Percentiles rank a stretch among this genome's conserved stretches.
phyloP scores from a whole-genome alignment of 1,140 invertebrate species.

The Leptopilina clavipes region DNA sequence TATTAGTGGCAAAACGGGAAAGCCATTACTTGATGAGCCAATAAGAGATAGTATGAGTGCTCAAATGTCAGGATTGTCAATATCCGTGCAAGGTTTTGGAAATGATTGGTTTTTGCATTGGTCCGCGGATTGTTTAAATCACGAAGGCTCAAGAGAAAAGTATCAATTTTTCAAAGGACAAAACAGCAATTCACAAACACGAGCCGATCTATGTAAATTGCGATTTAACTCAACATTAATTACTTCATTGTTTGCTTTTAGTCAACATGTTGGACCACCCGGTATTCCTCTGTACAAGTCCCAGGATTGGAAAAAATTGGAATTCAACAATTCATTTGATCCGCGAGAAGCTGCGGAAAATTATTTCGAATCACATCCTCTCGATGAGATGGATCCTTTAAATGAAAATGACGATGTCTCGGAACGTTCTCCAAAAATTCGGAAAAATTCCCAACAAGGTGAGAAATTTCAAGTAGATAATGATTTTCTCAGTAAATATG shows the following conservation, averaged over 20 bases:
- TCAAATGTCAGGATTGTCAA: slow-evolving; percentile 80
- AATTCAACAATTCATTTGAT: slow-evolving; percentile 72
- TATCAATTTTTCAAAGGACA: slow-evolving; percentile 75
- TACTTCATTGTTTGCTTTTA: slow-evolving; percentile 82
- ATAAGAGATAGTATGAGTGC: slow-evolving; percentile 82
- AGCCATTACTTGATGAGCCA: slow-evolving; percentile 78
- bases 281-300: slow-evolving; percentile 77
- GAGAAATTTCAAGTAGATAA: slow-evolving; percentile 43
- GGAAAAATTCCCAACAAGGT: slow-evolving; percentile 40
- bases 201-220: slow-evolving; percentile 82
- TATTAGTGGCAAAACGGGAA: slow-evolving; percentile 81
- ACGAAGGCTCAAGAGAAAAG: slow-evolving; percentile 69
- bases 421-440: slow-evolving; percentile 47
- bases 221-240: slow-evolving; percentile 82
- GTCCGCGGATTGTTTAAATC: slow-evolving; percentile 80
- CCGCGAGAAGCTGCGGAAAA: slow-evolving; percentile 67
- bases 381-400: slow-evolving; percentile 39
- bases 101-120: slow-evolving; percentile 87
- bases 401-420: slow-evolving; percentile 44
- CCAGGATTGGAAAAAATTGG: slow-evolving; percentile 68
- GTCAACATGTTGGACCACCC: slow-evolving; percentile 80
- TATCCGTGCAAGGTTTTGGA: slow-evolving; percentile 79
- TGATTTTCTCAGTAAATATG: slow-evolving; percentile 48
- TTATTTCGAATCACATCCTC: slow-evolving; percentile 61
- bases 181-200: slow-evolving; percentile 78